Evolutionary conservation across 2,888 invertebrate genomes (phyloP).

Genomic region (Erebia aethiops): DNA sequence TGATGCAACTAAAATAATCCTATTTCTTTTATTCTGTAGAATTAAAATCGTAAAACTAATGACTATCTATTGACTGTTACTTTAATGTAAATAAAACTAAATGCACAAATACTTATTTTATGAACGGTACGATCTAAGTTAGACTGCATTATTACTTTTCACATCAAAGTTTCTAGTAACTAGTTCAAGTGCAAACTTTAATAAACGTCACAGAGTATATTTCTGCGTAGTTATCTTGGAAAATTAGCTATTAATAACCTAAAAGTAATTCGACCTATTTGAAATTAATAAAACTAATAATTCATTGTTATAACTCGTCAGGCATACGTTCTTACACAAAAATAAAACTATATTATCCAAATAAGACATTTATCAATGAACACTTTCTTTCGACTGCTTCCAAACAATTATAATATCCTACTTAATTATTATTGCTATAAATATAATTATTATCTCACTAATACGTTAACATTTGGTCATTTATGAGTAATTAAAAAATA

Average conservation of each 20-base stretch:
- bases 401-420: constrained; percentile 9
- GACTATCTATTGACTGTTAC: background rate
- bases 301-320: background rate
- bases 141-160: background rate
- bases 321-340: background rate
- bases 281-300: background rate
- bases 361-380: constrained; percentile 14
- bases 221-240: background rate
- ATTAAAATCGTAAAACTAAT: background rate
- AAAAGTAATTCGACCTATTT: background rate
- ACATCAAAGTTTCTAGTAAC: background rate
- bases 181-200: background rate
- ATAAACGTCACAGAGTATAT: background rate
- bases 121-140: background rate
- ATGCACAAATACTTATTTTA: background rate
- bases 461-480: constrained; percentile 52
- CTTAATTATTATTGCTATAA: constrained; percentile 59
- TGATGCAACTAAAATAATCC: no score
- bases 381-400: constrained; percentile 16
- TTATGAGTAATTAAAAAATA: background rate
- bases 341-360: constrained; percentile 8
- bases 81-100: background rate
- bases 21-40: background rate
- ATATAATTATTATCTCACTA: constrained; percentile 60
- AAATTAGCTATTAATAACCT: background rate